A percentile compares a stretch with the other conserved stretches of the same genome.
Evolutionary conservation across 2,797 vertebrate species (phyloP).

Genomic region (Enteromius treurensis): DNA sequence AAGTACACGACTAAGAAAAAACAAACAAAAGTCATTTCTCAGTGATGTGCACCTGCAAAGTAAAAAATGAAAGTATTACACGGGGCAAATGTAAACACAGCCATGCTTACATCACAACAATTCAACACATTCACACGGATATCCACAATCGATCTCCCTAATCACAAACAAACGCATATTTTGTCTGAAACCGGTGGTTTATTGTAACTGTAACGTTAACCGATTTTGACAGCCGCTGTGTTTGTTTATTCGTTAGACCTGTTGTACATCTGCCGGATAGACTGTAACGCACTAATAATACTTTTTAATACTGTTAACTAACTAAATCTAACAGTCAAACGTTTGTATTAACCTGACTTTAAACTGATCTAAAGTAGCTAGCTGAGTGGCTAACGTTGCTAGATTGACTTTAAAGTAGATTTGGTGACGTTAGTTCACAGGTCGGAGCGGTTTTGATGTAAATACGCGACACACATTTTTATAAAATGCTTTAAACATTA

Average conservation of each 20-base stretch:
- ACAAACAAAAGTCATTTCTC: not conserved
- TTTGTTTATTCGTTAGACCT: not conserved
- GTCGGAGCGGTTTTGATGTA: not conserved
- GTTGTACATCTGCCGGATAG: not conserved
- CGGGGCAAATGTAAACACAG: not conserved
- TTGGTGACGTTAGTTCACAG: not conserved
- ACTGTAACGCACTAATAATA: not conserved
- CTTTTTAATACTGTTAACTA: not conserved
- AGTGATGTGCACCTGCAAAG: conserved; percentile 10
- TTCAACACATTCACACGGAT: not conserved
- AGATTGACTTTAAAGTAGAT: conserved; percentile 19
- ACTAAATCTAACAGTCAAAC: not conserved
- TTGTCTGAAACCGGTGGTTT: not conserved
- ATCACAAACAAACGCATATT: not conserved
- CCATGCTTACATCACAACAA: not conserved
- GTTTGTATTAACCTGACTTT: not conserved
- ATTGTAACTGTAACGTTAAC: not conserved
- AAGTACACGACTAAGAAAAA: not conserved
- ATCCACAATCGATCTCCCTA: not conserved
- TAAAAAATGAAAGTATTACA: conserved; percentile 7
- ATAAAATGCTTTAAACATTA: not conserved
- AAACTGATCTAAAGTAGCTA: not conserved
- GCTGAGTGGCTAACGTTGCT: conserved; percentile 26
- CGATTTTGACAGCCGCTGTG: not conserved
- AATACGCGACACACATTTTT: not conserved